Evolutionary conservation across 1,140 invertebrate species (phyloP).

Genomic region (Drosophila auraria): DNA sequence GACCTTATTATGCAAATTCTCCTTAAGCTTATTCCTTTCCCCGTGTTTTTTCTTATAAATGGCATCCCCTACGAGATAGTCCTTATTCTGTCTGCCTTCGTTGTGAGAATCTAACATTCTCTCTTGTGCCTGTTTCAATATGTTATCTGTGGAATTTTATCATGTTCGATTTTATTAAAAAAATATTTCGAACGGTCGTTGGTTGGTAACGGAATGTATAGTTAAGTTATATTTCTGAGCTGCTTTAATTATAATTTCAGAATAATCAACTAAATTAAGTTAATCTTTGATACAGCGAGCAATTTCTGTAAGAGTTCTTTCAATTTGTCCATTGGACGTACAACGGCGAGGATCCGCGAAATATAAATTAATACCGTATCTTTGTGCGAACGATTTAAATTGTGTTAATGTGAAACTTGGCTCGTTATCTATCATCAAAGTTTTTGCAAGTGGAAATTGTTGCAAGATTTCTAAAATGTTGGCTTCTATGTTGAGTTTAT

Average conservation of each 20-base stretch:
- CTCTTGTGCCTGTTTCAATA: too few species aligned
- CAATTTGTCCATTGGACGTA: not conserved
- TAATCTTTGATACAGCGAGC: constrained; percentile 7
- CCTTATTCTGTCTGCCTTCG: too few species aligned
- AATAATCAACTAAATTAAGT: constrained; percentile 7
- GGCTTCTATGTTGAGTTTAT: constrained; percentile 25
- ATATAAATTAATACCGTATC: not conserved
- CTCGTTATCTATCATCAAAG: not conserved
- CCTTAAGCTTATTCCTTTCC: too few species aligned
- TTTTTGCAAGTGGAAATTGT: not conserved
- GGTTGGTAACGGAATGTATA: not conserved
- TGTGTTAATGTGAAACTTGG: not conserved
- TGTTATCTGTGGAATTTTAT: too few species aligned
- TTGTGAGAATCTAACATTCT: too few species aligned
- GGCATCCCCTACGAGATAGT: too few species aligned
- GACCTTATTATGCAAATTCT: too few species aligned
- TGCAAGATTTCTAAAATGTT: constrained; percentile 5
- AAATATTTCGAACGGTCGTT: too few species aligned
- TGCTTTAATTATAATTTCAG: constrained; percentile 10
- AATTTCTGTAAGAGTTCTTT: not conserved
- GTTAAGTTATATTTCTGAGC: constrained; percentile 4
- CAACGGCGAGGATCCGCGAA: constrained; percentile 4
- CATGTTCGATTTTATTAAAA: too few species aligned
- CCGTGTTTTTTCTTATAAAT: too few species aligned
- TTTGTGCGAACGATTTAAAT: constrained; percentile 1